Evolutionary conservation across 2,888 invertebrate species (phyloP).

Genomic region (Limnephilus marmoratus): DNA sequence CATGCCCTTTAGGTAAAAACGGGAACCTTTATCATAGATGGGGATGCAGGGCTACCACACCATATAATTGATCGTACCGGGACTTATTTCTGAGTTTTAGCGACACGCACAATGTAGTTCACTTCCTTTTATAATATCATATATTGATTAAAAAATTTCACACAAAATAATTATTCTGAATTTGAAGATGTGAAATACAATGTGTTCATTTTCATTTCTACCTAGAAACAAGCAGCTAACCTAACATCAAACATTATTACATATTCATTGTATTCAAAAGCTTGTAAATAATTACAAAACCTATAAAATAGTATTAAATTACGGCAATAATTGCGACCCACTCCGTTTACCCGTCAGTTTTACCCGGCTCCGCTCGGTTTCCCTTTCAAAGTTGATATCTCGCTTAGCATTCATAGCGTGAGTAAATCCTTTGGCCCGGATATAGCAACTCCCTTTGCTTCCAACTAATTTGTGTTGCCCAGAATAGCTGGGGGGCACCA

Average conservation of each 20-base stretch:
- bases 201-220: no score
- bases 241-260: not conserved
- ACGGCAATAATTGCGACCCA: not conserved
- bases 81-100: no score
- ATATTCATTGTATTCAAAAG: not conserved
- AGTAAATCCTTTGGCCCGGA: not conserved
- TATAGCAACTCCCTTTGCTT: not conserved
- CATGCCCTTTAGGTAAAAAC: no score
- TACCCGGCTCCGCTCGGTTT: not conserved
- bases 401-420: not conserved
- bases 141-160: no score
- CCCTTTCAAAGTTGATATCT: not conserved
- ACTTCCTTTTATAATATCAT: no score
- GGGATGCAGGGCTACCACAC: no score
- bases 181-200: no score
- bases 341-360: not conserved
- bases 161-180: no score
- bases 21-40: no score
- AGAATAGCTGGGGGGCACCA: not conserved
- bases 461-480: not conserved
- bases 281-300: not conserved
- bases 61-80: no score
- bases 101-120: no score
- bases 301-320: not conserved
- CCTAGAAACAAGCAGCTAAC: not conserved